phyloP scores from a whole-genome alignment of 2,888 invertebrate species.

The Chrysolina oricalcia region DNA sequence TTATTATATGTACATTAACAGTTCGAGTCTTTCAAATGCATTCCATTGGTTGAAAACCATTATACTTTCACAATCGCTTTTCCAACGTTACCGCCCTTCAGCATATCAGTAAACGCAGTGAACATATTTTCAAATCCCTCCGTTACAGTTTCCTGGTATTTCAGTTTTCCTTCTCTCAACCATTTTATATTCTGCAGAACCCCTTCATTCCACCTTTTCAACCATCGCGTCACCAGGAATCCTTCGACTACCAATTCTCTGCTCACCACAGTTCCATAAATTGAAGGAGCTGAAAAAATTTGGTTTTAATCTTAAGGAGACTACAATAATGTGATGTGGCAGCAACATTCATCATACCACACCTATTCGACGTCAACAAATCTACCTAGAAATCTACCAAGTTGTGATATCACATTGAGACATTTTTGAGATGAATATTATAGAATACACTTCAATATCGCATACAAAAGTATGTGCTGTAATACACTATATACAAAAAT shows the following conservation, averaged over 20 bases:
- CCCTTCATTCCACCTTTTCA: conserved; percentile 77
- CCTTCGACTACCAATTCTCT: conserved; percentile 61
- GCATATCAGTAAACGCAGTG: conserved; percentile 60
- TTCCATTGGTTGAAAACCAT: neutral
- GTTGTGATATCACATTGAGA: too few relatives aligned
- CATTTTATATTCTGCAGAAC: conserved; percentile 78
- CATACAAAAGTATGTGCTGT: too few relatives aligned
- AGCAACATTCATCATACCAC: too few relatives aligned
- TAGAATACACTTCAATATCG: too few relatives aligned
- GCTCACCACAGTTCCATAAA: conserved; percentile 43
- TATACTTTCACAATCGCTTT: conserved; percentile 62
- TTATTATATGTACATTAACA: neutral
- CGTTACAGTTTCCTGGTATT: conserved; percentile 80
- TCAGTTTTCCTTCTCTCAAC: conserved; percentile 81
- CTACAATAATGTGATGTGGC: too few relatives aligned
- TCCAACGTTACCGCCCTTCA: conserved; percentile 60
- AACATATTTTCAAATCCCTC: conserved; percentile 75
- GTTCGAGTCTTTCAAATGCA: too few relatives aligned
- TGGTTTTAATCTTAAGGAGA: too few relatives aligned
- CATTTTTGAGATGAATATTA: too few relatives aligned
- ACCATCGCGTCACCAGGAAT: conserved; percentile 57
- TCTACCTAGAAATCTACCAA: too few relatives aligned
- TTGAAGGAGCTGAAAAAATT: conserved; percentile 49
- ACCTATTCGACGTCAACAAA: too few relatives aligned
- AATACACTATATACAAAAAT: too few relatives aligned